Evolutionary conservation across 2,888 invertebrate genomes (phyloP).

Genomic region (Ichneumoninae sp.): DNA sequence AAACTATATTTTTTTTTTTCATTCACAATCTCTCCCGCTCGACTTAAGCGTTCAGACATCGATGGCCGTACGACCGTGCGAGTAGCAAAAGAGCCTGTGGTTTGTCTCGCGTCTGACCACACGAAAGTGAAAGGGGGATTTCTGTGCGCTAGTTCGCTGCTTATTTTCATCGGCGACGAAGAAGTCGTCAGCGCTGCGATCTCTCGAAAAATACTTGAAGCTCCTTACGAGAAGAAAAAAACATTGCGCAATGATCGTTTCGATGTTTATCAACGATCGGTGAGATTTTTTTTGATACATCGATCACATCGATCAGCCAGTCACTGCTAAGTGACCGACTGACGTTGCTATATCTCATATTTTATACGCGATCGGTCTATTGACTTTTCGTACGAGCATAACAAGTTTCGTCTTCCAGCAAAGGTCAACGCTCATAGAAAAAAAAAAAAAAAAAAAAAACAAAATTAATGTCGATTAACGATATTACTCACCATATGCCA

Average conservation of each 20-base stretch:
- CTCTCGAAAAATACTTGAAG: conserved; percentile 49
- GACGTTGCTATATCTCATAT: not conserved
- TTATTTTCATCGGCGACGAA: conserved; percentile 36
- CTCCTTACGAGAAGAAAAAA: conserved; percentile 21
- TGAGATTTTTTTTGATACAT: conserved; percentile 12
- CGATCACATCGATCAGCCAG: not conserved
- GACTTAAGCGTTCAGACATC: not conserved
- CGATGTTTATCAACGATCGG: conserved; percentile 55
- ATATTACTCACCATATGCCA: conserved; percentile 82
- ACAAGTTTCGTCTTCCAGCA: not conserved
- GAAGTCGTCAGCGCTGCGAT: conserved; percentile 46
- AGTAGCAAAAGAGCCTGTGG: conserved; percentile 36
- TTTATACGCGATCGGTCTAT: not conserved
- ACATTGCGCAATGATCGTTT: not conserved
- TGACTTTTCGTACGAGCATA: not conserved
- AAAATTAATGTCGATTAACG: conserved; percentile 8
- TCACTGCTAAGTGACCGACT: conserved; percentile 29
- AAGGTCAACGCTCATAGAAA: not conserved
- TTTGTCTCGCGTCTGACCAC: conserved; percentile 20
- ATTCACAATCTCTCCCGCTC: not conserved
- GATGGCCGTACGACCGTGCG: not conserved
- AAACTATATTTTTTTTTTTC: not conserved
- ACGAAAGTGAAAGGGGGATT: conserved; percentile 72
- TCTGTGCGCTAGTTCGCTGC: conserved; percentile 31
- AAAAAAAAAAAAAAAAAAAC: not conserved